Conservation (phyloP, 1,140 invertebrate genomes). For the Oncopodura yosiiana region DNA sequence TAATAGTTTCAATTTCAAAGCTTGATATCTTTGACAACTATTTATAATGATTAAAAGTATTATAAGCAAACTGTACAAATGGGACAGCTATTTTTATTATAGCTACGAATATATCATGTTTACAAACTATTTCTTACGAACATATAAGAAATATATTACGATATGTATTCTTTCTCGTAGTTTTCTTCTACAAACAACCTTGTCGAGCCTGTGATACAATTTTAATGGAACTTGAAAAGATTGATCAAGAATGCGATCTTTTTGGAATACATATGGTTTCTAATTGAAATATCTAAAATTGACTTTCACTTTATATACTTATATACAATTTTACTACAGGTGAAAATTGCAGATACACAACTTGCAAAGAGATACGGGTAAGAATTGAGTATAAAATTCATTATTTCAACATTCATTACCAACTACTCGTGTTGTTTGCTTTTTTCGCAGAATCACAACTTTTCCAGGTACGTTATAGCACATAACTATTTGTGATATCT, state of each 20-base stretch:
- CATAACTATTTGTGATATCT: conserved; percentile 40
- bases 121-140: conserved; percentile 15
- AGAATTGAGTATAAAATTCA: not conserved
- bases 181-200: conserved; percentile 70
- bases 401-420: not conserved
- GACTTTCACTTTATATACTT: too few species aligned
- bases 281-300: too few species aligned
- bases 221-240: conserved; percentile 71
- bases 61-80: not conserved
- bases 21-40: not conserved
- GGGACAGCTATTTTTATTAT: too few species aligned
- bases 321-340: too few species aligned
- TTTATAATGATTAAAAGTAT: not conserved
- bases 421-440: too few species aligned
- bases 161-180: too few species aligned
- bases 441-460: conserved; percentile 88
- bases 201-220: conserved; percentile 88
- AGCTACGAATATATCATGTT: conserved; percentile 16
- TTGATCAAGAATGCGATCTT: conserved; percentile 81
- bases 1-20: not conserved
- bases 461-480: conserved; percentile 83
- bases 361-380: conserved; percentile 64
- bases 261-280: conserved; percentile 89
- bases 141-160: conserved; percentile 1
- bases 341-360: conserved; percentile 85